Base-by-base conservation (phyloP, 2,113 vertebrate genomes). In the Castor canadensis region DNA sequence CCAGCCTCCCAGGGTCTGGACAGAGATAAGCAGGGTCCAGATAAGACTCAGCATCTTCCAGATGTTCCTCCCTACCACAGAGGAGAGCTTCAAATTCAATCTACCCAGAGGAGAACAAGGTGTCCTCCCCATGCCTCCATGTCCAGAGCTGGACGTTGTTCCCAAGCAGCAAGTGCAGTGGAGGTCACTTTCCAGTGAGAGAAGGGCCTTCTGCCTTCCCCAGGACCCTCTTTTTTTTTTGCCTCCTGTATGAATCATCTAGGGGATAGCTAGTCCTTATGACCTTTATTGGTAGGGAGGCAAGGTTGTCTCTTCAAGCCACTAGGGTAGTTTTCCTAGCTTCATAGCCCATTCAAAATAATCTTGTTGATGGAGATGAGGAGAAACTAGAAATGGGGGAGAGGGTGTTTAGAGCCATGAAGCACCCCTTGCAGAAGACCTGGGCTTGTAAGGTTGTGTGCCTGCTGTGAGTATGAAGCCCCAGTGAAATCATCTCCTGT, bases 51-150 rank as follows among this genome's bases (percentile, higher is more conserved):
- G 32, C 22, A 8, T 28, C 56, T 66, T 26, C 17, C 32, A 1
- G 0, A 1, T 32, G 38, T 11, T 40, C 24, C 28, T 19, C 11
- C 20, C 32, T 8, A 24, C 58, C 49, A 22, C 12, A 6, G 8
- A 32, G 16, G 35, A 11, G 9, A 72, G 28, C 11, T 7, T 38
- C 43, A 52, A 6, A 38, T 15, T 1, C 2, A 35, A 24, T 5
- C 20, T 17, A 6, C 17, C 32, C 17, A 30, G 5, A 1, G 17
- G 32, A 3, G 0, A n/a, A 3, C 0, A 1, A 8, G 2, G 3
- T 12, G 17, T 2, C 35, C 20, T 47, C n/a, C 28, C 19, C 3
- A 0, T 6, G 20, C 47, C 9, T 10, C 20, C 0, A 3, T 16
- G 6, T 73, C 12, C 28, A 43, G 79, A 43, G 10, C 8, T 13